Base-by-base conservation (phyloP, 2,113 vertebrate genomes). In the Panthera leo region DNA sequence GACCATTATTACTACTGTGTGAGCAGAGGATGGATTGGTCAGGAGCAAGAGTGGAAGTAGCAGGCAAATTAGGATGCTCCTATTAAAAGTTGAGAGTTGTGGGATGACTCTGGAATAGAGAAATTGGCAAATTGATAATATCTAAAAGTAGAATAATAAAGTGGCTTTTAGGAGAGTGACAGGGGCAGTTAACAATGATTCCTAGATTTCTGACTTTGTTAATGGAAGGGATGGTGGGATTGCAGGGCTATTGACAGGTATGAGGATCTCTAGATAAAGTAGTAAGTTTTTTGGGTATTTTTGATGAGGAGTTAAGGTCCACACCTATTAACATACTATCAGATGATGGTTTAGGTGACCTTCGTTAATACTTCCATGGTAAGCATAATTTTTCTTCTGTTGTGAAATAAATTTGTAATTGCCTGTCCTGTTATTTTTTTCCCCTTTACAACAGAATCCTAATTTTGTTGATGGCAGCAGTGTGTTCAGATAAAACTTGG, bases 351-450 rank as follows among this genome's bases (percentile, higher is more conserved):
- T 58, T 93, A 25, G 55, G n/a, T 48, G 11, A 0, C 11, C 1
- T 83, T 93, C n/a, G 7, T 90, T 92, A 70, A 19, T 87, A 82
- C 9, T 61, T 6, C 13, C 21, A 55, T 39, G 16, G 8, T 80
- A 76, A 53, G 3, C 3, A 34, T n/a, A 13, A 18, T 75, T 76
- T 88, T 73, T 96, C 67, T 73, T 48, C 6, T 70, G 65, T n/a
- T n/a, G 13, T 87, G 31, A 94, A 90, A 76, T 65, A 82, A 76
- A 78, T 79, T 97, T 96, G 25, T 27, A 79, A 34, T 88, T 93
- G 27, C 21, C 48, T 14, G 83, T 2, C 12, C 8, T 85, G 3
- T 53, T 61, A 36, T n/a, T 76, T 45, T 13, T 3, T 55, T 4
- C 9, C 31, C 15, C 21, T 51, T 86, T 75, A 39, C 5, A 73